Evolutionary conservation across 2,113 vertebrate genomes (phyloP).

Genomic region (Brienomyrus longianalis): DNA sequence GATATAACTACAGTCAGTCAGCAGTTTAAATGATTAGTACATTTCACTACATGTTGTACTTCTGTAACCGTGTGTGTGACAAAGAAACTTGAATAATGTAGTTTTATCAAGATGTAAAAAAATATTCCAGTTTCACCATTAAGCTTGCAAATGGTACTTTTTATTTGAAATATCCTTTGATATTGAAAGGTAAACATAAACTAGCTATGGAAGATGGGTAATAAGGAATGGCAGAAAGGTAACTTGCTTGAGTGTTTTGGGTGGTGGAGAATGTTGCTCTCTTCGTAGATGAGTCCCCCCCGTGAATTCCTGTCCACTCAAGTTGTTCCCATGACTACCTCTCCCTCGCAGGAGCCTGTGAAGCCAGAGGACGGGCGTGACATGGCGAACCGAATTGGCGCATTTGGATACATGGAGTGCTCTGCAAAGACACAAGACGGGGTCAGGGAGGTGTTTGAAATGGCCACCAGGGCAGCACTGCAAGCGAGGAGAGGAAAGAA

Average conservation of each 20-base stretch:
- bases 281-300: not conserved
- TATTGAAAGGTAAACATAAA: not conserved
- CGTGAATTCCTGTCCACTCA: not conserved
- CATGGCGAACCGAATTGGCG: conserved; percentile 74
- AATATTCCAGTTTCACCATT: not conserved
- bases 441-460: conserved; percentile 78
- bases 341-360: conserved; percentile 63
- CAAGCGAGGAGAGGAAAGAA: conserved; percentile 72
- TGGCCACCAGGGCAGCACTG: conserved; percentile 78
- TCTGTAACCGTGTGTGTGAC: too few relatives aligned
- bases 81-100: not conserved
- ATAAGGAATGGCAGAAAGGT: not conserved
- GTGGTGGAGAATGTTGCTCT: not conserved
- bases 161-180: not conserved
- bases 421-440: conserved; percentile 78
- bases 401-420: conserved; percentile 81
- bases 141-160: not conserved
- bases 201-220: not conserved
- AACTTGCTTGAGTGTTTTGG: not conserved
- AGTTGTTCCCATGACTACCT: not conserved
- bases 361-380: conserved; percentile 74
- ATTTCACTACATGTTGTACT: too few relatives aligned
- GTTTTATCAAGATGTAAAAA: not conserved
- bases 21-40: not conserved
- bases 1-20: not conserved